These are phyloP conservation scores for Drosophila macrothrix DNA, from an alignment of 2,888 invertebrate species.

Conservation along the genomic window DNA sequence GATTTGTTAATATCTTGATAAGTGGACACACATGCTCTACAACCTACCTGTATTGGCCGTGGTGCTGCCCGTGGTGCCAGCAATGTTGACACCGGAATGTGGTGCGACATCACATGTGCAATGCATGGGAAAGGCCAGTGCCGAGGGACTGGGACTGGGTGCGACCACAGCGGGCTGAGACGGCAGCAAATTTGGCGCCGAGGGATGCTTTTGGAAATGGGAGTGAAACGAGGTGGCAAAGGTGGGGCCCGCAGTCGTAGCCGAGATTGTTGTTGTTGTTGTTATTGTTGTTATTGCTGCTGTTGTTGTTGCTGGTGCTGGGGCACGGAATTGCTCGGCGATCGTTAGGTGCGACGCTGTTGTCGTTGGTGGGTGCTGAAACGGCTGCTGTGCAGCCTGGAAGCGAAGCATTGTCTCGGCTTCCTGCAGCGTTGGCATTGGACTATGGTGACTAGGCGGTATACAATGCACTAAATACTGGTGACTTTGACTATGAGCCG, in stretches of 20 bases:
- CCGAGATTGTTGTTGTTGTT: conserved; percentile 33
- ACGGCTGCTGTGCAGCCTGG: conserved; percentile 63
- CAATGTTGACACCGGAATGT: conserved; percentile 59
- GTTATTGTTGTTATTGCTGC: conserved; percentile 12
- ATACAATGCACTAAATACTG: conserved; percentile 84
- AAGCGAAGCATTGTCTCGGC: conserved; percentile 74
- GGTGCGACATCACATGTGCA: conserved; percentile 83
- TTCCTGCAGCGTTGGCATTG: conserved; percentile 82
- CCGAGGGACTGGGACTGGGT: conserved; percentile 81
- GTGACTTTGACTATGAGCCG: conserved; percentile 83
- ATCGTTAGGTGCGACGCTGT: conserved; percentile 30
- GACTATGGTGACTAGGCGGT: conserved; percentile 82
- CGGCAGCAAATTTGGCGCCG: conserved; percentile 81
- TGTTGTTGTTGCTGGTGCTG: conserved; percentile 18
- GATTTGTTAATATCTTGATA: background rate
- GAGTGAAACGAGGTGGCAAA: conserved; percentile 76
- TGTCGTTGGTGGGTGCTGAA: conserved; percentile 37
- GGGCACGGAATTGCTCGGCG: conserved; percentile 17
- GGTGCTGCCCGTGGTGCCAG: conserved; percentile 56
- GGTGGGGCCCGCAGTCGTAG: conserved; percentile 43
- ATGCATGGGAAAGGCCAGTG: conserved; percentile 78
- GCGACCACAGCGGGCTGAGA: conserved; percentile 68
- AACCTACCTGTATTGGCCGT: conserved; percentile 84
- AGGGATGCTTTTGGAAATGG: conserved; percentile 84
- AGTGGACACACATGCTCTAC: conserved; percentile 83